A percentile compares a stretch with the other conserved stretches of the same genome.
Evolutionary conservation across 2,113 vertebrate species (phyloP).

Genomic region (Oreochromis tanganicae): DNA sequence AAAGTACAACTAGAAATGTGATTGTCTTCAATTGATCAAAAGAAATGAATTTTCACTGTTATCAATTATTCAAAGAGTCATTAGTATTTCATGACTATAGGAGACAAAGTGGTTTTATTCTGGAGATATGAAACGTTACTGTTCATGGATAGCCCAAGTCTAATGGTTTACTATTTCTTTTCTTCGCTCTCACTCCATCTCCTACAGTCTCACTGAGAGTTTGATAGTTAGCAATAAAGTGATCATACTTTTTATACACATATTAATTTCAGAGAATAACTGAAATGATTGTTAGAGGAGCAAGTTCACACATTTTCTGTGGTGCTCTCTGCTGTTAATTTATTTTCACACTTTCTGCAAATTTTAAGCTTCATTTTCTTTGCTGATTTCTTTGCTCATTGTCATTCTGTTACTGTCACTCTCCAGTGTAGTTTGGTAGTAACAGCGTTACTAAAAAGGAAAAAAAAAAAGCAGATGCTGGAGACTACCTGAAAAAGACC

Average conservation of each 20-base stretch:
- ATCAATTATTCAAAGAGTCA: slow-evolving; percentile 20
- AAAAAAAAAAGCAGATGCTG: fast-evolving
- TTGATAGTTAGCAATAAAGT: background rate
- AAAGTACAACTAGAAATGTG: background rate
- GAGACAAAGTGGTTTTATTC: slow-evolving; percentile 26
- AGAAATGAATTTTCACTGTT: background rate
- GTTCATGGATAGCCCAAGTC: background rate
- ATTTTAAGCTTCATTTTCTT: background rate
- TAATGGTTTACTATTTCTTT: background rate
- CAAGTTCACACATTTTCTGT: background rate
- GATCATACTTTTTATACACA: background rate
- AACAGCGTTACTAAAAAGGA: background rate
- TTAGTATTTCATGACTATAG: slow-evolving; percentile 20
- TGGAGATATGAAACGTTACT: slow-evolving; percentile 6
- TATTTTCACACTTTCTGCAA: background rate
- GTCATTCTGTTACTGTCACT: background rate
- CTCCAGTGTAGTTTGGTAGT: background rate
- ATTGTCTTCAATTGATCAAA: slow-evolving; percentile 26
- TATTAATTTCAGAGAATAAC: background rate
- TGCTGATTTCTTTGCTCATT: background rate
- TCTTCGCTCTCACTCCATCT: background rate
- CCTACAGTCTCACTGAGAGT: background rate
- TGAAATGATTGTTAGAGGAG: background rate
- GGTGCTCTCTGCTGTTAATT: background rate
- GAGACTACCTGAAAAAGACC: background rate